Evolutionary conservation across 2,888 invertebrate genomes (phyloP), one percentile per base, ranked within the genome.

Genomic region (Eumacrocentrus americanus): DNA sequence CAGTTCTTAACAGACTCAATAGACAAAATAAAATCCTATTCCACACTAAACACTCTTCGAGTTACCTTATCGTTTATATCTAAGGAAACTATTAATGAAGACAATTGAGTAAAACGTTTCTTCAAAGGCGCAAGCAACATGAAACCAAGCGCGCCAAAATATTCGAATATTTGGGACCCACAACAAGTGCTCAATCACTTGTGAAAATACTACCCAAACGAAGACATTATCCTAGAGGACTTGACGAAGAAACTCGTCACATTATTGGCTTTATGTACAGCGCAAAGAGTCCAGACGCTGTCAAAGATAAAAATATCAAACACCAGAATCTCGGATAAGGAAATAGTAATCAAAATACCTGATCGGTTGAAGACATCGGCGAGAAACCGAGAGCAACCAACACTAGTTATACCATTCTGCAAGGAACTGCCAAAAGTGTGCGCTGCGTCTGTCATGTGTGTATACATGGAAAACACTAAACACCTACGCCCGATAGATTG

Each of bases 31-130:
- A n/a, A n/a, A n/a, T n/a, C n/a, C n/a, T n/a, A n/a, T n/a, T n/a
- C n/a, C n/a, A n/a, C 71, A 1, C 59, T 72, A 11, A 70, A 71
- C 46, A 66, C 64, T 4, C 58, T 66, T 40, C 52, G 71, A 12
- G 66, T 72, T 22, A 72, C 73, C 1, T 46, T 74, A n/a, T 53
- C 70, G 0, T 50, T 74, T 9, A 67, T 72, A 18, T 23, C 64
- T 6, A 56, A 60, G n/a, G n/a, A n/a, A n/a, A n/a, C n/a, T n/a
- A n/a, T 70, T 6, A 67, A 65, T 12, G 22, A 64, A 25, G 51
- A 70, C 18, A 38, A 60, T 5, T 29, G 46, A 14, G 46, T 72
- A 4, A 68, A 65, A 52, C 29, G 70, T 5, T 72, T 70, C 55
- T 61, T 72, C 35, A 72, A 64, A 57, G 70, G 67, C 1, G 60